Evolutionary conservation across 2,888 invertebrate genomes (phyloP).

Genomic region (Agonum fuliginosum): DNA sequence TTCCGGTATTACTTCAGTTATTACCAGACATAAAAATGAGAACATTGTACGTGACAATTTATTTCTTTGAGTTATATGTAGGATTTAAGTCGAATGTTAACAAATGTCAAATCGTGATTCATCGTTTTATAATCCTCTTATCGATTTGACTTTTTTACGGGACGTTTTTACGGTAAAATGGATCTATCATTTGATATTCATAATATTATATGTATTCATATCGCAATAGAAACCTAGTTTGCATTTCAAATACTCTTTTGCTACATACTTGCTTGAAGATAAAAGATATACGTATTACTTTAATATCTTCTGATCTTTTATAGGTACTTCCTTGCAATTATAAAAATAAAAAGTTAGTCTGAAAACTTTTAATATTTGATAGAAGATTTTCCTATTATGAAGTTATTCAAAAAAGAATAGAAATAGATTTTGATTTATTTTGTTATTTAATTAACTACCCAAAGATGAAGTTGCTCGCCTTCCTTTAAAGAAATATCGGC

Average conservation of each 20-base stretch:
- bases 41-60: too few relatives aligned
- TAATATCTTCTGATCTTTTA: not conserved
- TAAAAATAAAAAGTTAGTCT: not conserved
- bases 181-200: constrained; percentile 1
- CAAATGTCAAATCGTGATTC: constrained; percentile 45
- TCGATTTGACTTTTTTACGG: not conserved
- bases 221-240: not conserved
- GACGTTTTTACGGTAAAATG: not conserved
- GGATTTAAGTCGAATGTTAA: constrained; percentile 9
- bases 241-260: not conserved
- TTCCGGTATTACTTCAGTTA: constrained; percentile 5
- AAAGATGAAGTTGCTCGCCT: not conserved
- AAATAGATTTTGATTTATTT: not conserved
- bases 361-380: not conserved
- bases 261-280: not conserved
- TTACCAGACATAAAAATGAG: not conserved
- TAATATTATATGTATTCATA: constrained; percentile 34
- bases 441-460: constrained; percentile 2
- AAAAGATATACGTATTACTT: not conserved
- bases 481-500: not conserved
- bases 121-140: constrained; percentile 33
- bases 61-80: not conserved
- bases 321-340: not conserved
- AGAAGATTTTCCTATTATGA: not conserved
- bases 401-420: not conserved